These are phyloP conservation scores for Temnothorax rugatulus DNA, from an alignment of 2,888 invertebrate species.

Conservation along the genomic window DNA sequence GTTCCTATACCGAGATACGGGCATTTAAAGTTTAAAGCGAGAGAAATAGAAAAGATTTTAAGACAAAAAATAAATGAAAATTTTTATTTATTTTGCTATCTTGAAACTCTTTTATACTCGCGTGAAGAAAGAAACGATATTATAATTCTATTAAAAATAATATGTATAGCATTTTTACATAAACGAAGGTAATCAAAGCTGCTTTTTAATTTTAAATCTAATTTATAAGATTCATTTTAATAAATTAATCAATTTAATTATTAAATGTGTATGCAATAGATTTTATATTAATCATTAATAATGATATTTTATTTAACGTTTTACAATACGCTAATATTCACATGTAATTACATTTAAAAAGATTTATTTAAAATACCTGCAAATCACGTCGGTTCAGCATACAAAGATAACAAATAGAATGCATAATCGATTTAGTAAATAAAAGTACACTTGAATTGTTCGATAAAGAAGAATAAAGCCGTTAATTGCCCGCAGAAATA, in stretches of 20 bases:
- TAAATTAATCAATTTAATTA: not conserved
- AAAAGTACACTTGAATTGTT: not conserved
- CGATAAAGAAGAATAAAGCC: slow-evolving; percentile 22
- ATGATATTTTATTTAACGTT: not conserved
- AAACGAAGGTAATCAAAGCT: not conserved
- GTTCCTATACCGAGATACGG: slow-evolving; percentile 35
- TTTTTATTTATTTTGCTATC: not conserved
- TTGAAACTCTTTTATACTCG: not conserved
- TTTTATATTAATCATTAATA: slow-evolving; percentile 4
- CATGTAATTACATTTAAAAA: not conserved
- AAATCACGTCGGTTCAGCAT: not conserved
- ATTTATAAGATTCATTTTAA: not conserved
- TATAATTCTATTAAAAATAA: slow-evolving; percentile 5
- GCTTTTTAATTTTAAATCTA: not conserved
- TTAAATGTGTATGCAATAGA: not conserved
- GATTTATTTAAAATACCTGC: not conserved
- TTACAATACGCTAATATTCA: not conserved
- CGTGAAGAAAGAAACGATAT: too few species aligned
- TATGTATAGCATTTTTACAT: not conserved
- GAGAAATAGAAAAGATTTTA: not conserved
- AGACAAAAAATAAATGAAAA: not conserved
- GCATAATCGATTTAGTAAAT: slow-evolving; percentile 3
- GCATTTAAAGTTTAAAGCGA: slow-evolving; percentile 29
- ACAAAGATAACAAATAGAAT: not conserved
- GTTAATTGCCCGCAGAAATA: slow-evolving; percentile 23